Evolutionary conservation across 2,888 invertebrate species (phyloP), one percentile per base, ranked within the genome.

Genomic region (Orthosia incerta): DNA sequence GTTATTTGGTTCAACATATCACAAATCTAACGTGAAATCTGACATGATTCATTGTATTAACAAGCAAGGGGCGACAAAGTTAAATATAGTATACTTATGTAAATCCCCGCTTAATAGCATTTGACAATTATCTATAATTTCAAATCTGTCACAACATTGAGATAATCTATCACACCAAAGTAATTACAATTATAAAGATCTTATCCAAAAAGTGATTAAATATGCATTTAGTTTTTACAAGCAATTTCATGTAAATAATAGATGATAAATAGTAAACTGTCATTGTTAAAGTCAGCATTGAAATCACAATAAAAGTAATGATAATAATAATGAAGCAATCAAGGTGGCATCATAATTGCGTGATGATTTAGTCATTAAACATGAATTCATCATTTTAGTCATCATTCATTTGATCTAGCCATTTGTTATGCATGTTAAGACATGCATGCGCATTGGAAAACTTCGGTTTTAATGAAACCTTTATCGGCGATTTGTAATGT

Each of bases 361-460:
- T 74, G 71, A 82, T 61, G 66, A 57, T 69, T 70, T 68, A 80
- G 71, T 77, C 50, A 74, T 74, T 83, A 74, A 3, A 26, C 57
- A 67, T 51, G 57, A 77, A 77, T 78, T 70, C 39, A 64, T 79
- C 72, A 63, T 59, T 18, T 9, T 1, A 61, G 18, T 55, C 31
- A 61, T 79, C 51, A 66, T 57, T 69, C 26, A 78, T 71, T 76
- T 18, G 26, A 62, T 77, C 12, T 45, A 51, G 11, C 18, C n/a
- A 57, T 73, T 63, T 48, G 71, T 59, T 53, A 55, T 60, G 53
- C 63, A 59, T 66, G 26, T 63, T 61, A 71, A 66, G 46, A 63
- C 16, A 26, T 53, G 56, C 53, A 71, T 59, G 53, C 9, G 5
- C 39, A 39, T 59, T 66, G 26, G 12, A 82, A 79, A 68, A 67